Base-by-base conservation (phyloP, 2,888 invertebrate species). In the Escarpia spicata region DNA sequence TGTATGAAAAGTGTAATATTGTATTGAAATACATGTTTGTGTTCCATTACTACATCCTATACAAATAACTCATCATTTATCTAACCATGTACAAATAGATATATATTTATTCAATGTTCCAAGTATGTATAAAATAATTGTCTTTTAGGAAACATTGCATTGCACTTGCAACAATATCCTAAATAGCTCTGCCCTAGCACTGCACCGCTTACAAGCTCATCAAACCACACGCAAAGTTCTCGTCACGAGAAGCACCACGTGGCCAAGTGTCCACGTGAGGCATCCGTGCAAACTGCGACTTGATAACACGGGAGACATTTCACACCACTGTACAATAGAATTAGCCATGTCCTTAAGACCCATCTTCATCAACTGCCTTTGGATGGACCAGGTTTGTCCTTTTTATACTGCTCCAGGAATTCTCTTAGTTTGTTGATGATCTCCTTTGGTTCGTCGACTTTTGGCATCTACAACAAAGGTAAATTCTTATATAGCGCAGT, bases 331-430 rank as follows among this genome's bases (percentile, higher is more conserved):
- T 75, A 75, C 75, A 75, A 75, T 75, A 75, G 4, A 26, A 75
- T 75, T 26, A 75, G 19, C 52, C 52, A 52, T 52, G 52, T 75
- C 75, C 60, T 26, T 75, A 75, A 75, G 3, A 75, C 26, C 75
- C 19, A 75, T 75, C 75, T 75, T 75, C 75, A 75, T 75, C 75
- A 75, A 75, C 75, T 75, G 75, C 75, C 75, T 75, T 75, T 75
- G 26, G 75, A 75, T 19, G 75, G 75, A 26, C 75, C 75, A n/a
- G 75, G 75, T 75, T 75, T 75, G 75, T 75, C 75, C 75, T 75
- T 75, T 75, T 75, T 75, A 75, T 75, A 75, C n/a, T 75, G 75
- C 75, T 75, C 75, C 19, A 75, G 75, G 75, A 75, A 75, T 75
- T 75, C 75, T 75, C 75, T 75, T 75, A 75, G 75, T 75, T 75